A percentile compares a stretch with the other conserved stretches of the same genome.
Conservation (phyloP, 2,888 invertebrate species). For the Drosophila conformis region DNA sequence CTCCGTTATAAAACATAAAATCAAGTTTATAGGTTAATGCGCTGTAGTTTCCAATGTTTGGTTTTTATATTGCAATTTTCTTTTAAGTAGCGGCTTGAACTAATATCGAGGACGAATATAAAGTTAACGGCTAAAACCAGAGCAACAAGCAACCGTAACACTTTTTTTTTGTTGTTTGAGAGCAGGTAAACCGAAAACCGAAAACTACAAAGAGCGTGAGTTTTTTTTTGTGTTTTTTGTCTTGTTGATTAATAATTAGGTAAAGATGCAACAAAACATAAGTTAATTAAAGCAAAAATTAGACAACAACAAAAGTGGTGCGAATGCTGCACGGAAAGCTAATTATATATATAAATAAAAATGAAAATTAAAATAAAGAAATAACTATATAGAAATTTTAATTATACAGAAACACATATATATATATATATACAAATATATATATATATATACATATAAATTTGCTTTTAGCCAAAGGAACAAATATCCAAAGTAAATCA, state of each 20-base stretch:
- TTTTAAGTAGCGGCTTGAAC: slow-evolving; percentile 59
- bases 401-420: slow-evolving; percentile 23
- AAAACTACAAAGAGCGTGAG: slow-evolving; percentile 35
- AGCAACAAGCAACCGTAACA: slow-evolving; percentile 10
- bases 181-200: slow-evolving; percentile 17
- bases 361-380: slow-evolving; percentile 2
- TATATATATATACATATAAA: slow-evolving; percentile 28
- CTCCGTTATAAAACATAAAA: slow-evolving; percentile 22
- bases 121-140: slow-evolving; percentile 1
- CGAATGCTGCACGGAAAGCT: slow-evolving; percentile 26
- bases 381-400: slow-evolving; percentile 49
- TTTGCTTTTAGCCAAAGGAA: slow-evolving; percentile 68
- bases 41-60: slow-evolving; percentile 60
- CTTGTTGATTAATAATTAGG: slow-evolving; percentile 83
- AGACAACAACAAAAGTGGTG: slow-evolving; percentile 27
- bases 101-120: neutral
- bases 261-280: slow-evolving; percentile 58
- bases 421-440: slow-evolving; percentile 2
- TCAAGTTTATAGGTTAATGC: slow-evolving; percentile 63
- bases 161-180: slow-evolving; percentile 15
- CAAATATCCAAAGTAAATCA: slow-evolving; percentile 16
- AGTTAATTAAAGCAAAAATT: slow-evolving; percentile 57
- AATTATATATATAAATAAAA: slow-evolving; percentile 17
- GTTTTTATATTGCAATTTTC: slow-evolving; percentile 61
- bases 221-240: slow-evolving; percentile 68